Percentiles rank a stretch among this genome's conserved stretches.
Evolutionary conservation across 1,140 invertebrate species (phyloP).

Genomic region (Goniozus legneri): DNA sequence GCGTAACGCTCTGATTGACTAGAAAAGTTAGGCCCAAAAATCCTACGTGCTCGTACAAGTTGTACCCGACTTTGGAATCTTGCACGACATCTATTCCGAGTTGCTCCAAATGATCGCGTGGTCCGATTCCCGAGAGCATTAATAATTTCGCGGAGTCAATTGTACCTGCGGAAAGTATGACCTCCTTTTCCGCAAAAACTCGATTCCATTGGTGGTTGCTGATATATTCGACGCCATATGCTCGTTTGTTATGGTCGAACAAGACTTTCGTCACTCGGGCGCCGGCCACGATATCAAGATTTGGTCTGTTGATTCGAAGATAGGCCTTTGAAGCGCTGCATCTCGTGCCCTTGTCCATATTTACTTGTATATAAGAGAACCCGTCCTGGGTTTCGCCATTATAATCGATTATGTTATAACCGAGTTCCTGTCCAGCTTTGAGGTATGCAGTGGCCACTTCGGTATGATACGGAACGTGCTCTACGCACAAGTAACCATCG

Average conservation of each 20-base stretch:
- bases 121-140: constrained; percentile 74
- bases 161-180: constrained; percentile 66
- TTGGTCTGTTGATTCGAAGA: constrained; percentile 58
- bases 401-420: constrained; percentile 55
- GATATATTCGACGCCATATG: constrained; percentile 60
- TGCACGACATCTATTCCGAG: constrained; percentile 65
- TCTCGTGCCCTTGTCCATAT: constrained; percentile 61
- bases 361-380: constrained; percentile 66
- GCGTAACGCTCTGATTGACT: constrained; percentile 45
- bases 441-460: constrained; percentile 53
- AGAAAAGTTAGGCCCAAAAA: constrained; percentile 63
- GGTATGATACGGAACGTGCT: constrained; percentile 47
- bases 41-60: constrained; percentile 71
- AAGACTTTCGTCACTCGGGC: constrained; percentile 62
- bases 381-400: constrained; percentile 54
- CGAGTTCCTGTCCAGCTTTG: constrained; percentile 56
- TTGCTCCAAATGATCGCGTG: constrained; percentile 63
- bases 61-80: constrained; percentile 67
- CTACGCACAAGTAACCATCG: constrained; percentile 49
- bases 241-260: constrained; percentile 53
- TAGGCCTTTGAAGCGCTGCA: constrained; percentile 65
- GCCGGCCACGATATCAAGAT: constrained; percentile 67
- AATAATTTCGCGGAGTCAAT: constrained; percentile 69
- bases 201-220: constrained; percentile 49
- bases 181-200: constrained; percentile 60